Base-by-base conservation (phyloP, 53 echinoderm and acorn worm species). In the Henricia sp. region DNA sequence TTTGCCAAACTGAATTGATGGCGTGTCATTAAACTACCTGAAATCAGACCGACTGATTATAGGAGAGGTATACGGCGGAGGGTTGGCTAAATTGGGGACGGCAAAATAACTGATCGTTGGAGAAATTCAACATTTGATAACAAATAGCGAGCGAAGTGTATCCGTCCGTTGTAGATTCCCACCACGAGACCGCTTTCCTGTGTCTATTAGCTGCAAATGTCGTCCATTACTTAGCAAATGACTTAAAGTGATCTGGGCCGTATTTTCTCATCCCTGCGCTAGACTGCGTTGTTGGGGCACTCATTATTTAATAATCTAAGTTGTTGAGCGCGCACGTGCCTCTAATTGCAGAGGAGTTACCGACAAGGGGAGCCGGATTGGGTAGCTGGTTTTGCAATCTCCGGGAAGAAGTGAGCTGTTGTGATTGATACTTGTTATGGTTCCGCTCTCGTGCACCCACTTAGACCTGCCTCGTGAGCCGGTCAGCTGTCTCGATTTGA, bases 361-460 rank as follows among this genome's bases (percentile, higher is more conserved):
- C 76, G 76, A 76, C 58, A 26, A 17, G 21, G 28, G 30, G 37
- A 3, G 52, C 2, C 10, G 11, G 17, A 2, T 4, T 43, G 8
- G 25, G 26, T 25, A 59, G 58, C 76, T 59, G 76, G 76, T 76
- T 76, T 76, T 58, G 76, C 57, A 76, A 76, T 76, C 59, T 76
- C 24, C 41, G 37, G 38, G 42, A 59, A 39, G 57, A 43, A 76
- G 56, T 76, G 59, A 76, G 57, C 34, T 76, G 58, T 59, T 51
- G 76, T 59, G 12, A 16, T 59, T 25, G 16, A 37, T 37, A 24
- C 11, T 19, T 39, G 26, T 40, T 30, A 41, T 44, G 59, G 72
- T 76, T 76, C 76, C 76, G 76, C 76, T 59, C 41, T 23, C 76
- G 76, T 76, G 76, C 76, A 58, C 27, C 76, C 76, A 76, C 76